Conservation (phyloP, 2,888 invertebrate genomes). For the Odontocerum albicorne region DNA sequence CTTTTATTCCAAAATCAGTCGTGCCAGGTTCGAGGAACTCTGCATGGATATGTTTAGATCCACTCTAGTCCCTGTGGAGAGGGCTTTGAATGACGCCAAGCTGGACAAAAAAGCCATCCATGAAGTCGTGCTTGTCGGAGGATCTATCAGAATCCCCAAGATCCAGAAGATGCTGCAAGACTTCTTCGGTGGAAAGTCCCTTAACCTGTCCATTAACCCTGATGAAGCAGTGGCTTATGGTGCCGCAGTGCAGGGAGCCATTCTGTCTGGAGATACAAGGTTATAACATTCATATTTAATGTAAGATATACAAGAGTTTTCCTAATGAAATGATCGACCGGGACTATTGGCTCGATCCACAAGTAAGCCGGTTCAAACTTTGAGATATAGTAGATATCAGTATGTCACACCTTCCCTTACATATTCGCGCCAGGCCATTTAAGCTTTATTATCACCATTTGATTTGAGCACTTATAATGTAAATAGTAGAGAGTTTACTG, state of each 20-base stretch:
- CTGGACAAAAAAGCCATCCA: constrained; percentile 79
- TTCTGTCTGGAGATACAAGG: constrained; percentile 70
- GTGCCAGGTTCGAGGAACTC: constrained; percentile 87
- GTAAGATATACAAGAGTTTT: too few species aligned
- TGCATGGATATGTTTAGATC: constrained; percentile 77
- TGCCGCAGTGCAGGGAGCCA: constrained; percentile 93
- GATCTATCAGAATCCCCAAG: constrained; percentile 90
- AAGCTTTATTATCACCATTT: too few species aligned
- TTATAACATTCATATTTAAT: too few species aligned
- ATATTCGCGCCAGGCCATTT: too few species aligned
- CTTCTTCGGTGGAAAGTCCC: constrained; percentile 77
- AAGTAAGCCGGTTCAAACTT: too few species aligned
- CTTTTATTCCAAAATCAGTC: constrained; percentile 83
- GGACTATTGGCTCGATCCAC: too few species aligned
- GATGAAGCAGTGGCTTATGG: constrained; percentile 94
- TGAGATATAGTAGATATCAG: too few species aligned
- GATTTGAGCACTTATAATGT: too few species aligned
- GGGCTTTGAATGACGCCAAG: constrained; percentile 78
- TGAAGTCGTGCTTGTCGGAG: constrained; percentile 85
- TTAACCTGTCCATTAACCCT: constrained; percentile 91
- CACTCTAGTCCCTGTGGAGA: constrained; percentile 83
- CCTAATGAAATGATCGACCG: too few species aligned
- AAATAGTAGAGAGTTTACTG: too few species aligned
- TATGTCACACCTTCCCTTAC: too few species aligned
- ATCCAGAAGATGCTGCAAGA: constrained; percentile 86